These are phyloP conservation scores for Meloe dianella DNA, from an alignment of 2,888 invertebrate species.

Conservation along the genomic window DNA sequence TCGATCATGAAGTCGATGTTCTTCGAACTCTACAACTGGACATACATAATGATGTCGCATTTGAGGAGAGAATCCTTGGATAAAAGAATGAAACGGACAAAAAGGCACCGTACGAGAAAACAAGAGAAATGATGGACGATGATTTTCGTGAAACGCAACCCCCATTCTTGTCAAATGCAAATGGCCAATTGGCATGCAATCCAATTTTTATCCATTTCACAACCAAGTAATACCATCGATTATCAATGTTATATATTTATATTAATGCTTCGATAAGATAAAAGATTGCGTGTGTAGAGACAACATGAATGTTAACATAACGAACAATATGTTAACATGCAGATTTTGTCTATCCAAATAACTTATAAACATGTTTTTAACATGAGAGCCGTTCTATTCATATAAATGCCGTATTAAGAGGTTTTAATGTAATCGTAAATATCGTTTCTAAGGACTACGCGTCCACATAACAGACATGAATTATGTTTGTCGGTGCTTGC, in stretches of 20 bases:
- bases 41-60: slow-evolving; percentile 19
- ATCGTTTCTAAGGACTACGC: too few relatives aligned
- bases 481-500: too few relatives aligned
- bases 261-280: neutral
- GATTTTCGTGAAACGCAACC: slow-evolving; percentile 15
- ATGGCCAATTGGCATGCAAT: neutral
- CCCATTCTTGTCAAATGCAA: slow-evolving; percentile 22
- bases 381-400: neutral
- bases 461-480: too few relatives aligned
- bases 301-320: neutral
- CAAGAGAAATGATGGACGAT: neutral
- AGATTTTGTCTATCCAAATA: too few relatives aligned
- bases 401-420: neutral
- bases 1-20: slow-evolving; percentile 7
- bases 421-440: too few relatives aligned
- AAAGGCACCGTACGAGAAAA: slow-evolving; percentile 12
- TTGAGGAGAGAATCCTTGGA: slow-evolving; percentile 19
- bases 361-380: too few relatives aligned
- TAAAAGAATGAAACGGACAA: slow-evolving; percentile 26
- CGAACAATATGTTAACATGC: too few relatives aligned
- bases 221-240: neutral
- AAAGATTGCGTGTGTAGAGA: neutral
- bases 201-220: neutral
- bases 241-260: neutral
- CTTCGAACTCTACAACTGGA: slow-evolving; percentile 6